Conservation (phyloP, 2,113 vertebrate species). For the Lethenteron reissneri region DNA sequence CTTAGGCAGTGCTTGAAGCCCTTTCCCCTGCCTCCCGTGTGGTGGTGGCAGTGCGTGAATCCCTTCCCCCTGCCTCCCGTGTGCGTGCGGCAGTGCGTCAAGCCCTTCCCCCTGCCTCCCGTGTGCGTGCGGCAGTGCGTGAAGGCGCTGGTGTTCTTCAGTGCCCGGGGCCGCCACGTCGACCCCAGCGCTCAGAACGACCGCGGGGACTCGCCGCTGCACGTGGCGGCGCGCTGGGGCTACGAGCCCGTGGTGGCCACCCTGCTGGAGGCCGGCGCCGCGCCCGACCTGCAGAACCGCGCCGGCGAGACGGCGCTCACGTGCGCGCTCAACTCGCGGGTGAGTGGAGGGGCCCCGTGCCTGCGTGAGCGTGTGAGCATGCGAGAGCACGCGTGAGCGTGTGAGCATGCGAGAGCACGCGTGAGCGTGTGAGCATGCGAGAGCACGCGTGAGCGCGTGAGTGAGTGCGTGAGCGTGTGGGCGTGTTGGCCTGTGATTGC, state of each 20-base stretch:
- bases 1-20: no score
- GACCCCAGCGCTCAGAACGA: constrained; percentile 27
- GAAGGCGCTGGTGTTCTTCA: constrained; percentile 30
- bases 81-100: no score
- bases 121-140: constrained; percentile 38
- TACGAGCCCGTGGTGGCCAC: constrained; percentile 74
- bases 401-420: background rate
- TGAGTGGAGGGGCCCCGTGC: constrained; percentile 15
- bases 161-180: no score
- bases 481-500: background rate
- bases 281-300: constrained; percentile 35
- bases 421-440: background rate
- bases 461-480: background rate
- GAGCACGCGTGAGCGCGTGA: no score
- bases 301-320: constrained; percentile 48
- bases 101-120: no score
- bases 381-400: background rate
- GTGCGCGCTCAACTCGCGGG: constrained; percentile 79
- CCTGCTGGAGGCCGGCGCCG: constrained; percentile 65
- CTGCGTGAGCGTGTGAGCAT: background rate
- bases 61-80: constrained; percentile 16
- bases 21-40: no score
- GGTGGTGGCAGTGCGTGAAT: constrained; percentile 55
- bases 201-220: constrained; percentile 68
- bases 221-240: constrained; percentile 77